Conservation (phyloP, 2,888 invertebrate genomes). For the Digitonthophagus gazella region DNA sequence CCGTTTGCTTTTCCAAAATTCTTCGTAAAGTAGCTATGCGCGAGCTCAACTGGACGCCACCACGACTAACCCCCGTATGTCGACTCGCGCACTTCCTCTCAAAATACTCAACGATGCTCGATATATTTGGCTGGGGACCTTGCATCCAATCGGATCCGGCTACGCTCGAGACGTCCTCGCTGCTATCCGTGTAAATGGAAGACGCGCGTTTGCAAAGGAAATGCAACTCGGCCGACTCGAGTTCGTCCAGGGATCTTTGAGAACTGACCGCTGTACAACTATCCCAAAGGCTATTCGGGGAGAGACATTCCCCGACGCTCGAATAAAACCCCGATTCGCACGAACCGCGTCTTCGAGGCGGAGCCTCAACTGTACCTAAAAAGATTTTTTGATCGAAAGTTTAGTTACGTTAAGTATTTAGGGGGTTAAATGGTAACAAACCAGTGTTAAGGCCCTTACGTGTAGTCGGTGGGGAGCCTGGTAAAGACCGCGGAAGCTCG, state of each 20-base stretch:
- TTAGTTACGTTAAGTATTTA: too few relatives aligned
- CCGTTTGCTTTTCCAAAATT: conserved; percentile 43
- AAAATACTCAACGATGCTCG: conserved; percentile 85
- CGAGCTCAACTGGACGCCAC: conserved; percentile 46
- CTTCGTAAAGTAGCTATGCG: conserved; percentile 46
- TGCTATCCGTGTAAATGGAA: conserved; percentile 84
- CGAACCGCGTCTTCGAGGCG: conserved; percentile 71
- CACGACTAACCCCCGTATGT: conserved; percentile 51
- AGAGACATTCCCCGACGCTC: conserved; percentile 64
- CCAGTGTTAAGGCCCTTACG: conserved; percentile 43
- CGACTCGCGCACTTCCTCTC: conserved; percentile 69
- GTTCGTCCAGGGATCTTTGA: conserved; percentile 60
- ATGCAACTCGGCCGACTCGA: conserved; percentile 58
- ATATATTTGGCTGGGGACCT: conserved; percentile 67
- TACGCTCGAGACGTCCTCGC: conserved; percentile 80
- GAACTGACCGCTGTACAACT: conserved; percentile 60
- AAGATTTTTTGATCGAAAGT: not conserved
- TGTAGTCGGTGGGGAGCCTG: conserved; percentile 53
- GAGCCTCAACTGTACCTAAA: conserved; percentile 31
- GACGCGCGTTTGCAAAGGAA: conserved; percentile 67
- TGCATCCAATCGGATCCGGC: conserved; percentile 71
- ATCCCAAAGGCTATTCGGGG: conserved; percentile 53
- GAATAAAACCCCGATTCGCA: conserved; percentile 90
- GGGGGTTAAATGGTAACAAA: too few relatives aligned
- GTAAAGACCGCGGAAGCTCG: conserved; percentile 53